These are phyloP conservation scores for Limenitis camilla DNA, from an alignment of 2,888 invertebrate genomes.

Conservation along the genomic window DNA sequence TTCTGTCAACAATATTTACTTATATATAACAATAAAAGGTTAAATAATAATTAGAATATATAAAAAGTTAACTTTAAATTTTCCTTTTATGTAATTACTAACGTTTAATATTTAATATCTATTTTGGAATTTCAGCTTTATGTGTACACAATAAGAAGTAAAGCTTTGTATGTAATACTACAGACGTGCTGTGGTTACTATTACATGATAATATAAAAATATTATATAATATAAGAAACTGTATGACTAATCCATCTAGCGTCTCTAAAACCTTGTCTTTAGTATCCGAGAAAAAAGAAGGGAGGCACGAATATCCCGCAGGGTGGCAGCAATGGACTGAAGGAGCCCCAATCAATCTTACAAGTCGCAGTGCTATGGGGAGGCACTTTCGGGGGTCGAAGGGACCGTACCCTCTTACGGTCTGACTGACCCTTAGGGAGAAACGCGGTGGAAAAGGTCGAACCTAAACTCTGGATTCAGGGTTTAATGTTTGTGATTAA, in stretches of 20 bases:
- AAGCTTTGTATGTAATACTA: too few relatives aligned
- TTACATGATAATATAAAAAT: neutral
- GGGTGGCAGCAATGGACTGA: slow-evolving; percentile 72
- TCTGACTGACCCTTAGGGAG: slow-evolving; percentile 65
- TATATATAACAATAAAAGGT: too few relatives aligned
- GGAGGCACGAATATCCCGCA: slow-evolving; percentile 68
- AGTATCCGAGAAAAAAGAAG: slow-evolving; percentile 65
- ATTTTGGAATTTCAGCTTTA: too few relatives aligned
- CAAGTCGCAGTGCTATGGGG: slow-evolving; percentile 64
- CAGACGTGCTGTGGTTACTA: slow-evolving; percentile 14
- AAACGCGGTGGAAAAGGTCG: slow-evolving; percentile 53
- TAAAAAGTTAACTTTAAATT: too few relatives aligned
- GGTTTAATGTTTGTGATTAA: slow-evolving; percentile 32
- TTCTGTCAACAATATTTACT: too few relatives aligned
- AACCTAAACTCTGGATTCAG: slow-evolving; percentile 49
- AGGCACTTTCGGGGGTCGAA: slow-evolving; percentile 54
- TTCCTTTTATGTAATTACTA: too few relatives aligned
- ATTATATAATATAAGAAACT: neutral
- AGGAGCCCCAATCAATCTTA: slow-evolving; percentile 76
- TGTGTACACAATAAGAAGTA: too few relatives aligned
- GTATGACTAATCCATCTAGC: slow-evolving; percentile 40
- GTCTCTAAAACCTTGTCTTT: slow-evolving; percentile 42
- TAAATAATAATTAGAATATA: too few relatives aligned
- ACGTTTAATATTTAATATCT: too few relatives aligned
- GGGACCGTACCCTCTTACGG: slow-evolving; percentile 71